Evolutionary conservation across 1,140 invertebrate genomes (phyloP).

Genomic region (Rhagoletis zephyria): DNA sequence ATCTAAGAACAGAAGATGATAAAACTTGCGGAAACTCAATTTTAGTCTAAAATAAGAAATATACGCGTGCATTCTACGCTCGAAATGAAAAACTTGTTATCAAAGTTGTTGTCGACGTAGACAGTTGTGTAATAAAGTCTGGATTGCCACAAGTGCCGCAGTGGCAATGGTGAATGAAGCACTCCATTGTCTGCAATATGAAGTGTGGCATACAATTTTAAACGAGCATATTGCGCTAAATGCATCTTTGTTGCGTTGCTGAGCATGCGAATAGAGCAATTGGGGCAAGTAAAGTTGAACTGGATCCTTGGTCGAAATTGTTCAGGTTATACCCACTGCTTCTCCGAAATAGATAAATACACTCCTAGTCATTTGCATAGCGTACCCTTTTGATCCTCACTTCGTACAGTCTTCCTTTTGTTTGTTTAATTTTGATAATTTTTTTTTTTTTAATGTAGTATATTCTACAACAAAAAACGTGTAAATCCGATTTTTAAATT

Average conservation of each 20-base stretch:
- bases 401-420: too few species aligned
- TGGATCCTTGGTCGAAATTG: too few species aligned
- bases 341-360: too few species aligned
- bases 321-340: too few species aligned
- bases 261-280: too few species aligned
- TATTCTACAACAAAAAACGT: too few species aligned
- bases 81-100: neutral
- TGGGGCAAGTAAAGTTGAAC: too few species aligned
- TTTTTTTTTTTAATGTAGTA: too few species aligned
- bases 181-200: neutral
- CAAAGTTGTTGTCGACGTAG: neutral
- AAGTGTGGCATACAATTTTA: neutral
- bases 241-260: neutral
- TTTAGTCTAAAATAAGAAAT: constrained; percentile 3
- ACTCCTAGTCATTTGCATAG: too few species aligned
- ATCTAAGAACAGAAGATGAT: neutral
- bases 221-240: neutral
- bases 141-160: neutral
- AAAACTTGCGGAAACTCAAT: constrained; percentile 39
- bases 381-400: too few species aligned
- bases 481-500: too few species aligned
- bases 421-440: too few species aligned
- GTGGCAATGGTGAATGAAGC: neutral
- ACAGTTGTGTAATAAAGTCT: constrained; percentile 17
- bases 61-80: neutral